Evolutionary conservation across 1,140 invertebrate species (phyloP), one percentile per base, ranked within the genome.

Genomic region (Harpegnathos saltator): DNA sequence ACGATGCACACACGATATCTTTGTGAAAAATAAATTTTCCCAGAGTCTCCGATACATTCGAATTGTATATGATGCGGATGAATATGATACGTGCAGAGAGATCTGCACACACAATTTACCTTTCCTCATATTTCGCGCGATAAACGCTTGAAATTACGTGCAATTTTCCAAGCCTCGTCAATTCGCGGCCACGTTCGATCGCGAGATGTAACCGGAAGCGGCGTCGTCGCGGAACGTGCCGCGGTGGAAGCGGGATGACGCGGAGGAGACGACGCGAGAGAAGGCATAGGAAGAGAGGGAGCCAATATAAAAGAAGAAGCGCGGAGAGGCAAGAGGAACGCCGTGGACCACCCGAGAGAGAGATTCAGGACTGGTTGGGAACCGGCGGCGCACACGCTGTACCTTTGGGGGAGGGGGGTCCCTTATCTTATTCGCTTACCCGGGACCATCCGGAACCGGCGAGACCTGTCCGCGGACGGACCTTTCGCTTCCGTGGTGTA

Each of bases 331-430:
- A 85, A 66, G 82, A 82, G 87, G 90, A 92, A 90, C 86, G 90
- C 85, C 85, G 89, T 77, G 91, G 93, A 93, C 93, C 93, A 94
- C 93, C 92, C 93, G 93, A 94, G 93, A 93, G 93, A 92, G 90
- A 89, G 90, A 91, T 91, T 85, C 88, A 90, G 89, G 88, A 92
- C 87, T 90, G 91, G 91, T 91, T 92, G 90, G 90, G 85, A 93
- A 93, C 88, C 89, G 90, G 85, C 89, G 93, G 93, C 93, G 93
- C 93, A 91, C 92, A 91, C 92, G 85, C 74, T 90, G 90, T 89
- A 90, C 89, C 87, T 92, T 93, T 92, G 92, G 93, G 87, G 92
- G 92, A 92, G 93, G 87, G 92, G 92, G 93, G 92, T 93, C 92
- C 80, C 92, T 94, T 94, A 93, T 94, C 93, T 94, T 85, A 85